Evolutionary conservation across 2,797 vertebrate species (phyloP), one percentile per base, ranked within the genome.

Genomic region (Chelmon rostratus): DNA sequence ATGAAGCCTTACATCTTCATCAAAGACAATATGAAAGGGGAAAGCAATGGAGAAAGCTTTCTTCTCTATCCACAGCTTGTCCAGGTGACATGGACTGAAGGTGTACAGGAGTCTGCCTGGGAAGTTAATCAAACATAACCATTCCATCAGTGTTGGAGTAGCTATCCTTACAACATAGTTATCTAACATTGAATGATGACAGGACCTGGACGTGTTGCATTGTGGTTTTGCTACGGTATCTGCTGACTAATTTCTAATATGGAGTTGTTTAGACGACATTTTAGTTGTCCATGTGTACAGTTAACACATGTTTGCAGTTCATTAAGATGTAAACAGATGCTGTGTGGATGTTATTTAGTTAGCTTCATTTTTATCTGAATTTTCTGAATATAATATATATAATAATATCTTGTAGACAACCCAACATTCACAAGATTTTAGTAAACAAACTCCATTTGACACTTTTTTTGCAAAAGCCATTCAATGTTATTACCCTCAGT

Each of bases 21-120:
- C 95, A 88, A 96, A 97, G 59, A 96, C 88, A 6, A 95, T 81
- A 37, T 95, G 94, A 84, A 96, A 97, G 50, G 94, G 93, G 81
- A 97, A 96, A 2, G 89, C 90, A 35, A 87, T 89, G 82, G 96
- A 97, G 86, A 97, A 96, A 4, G 91, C 83, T 78, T 86, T 86
- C 9, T 89, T 91, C 12, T 96, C 94, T 31, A 95, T 89, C 91
- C 91, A 96, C 83, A 97, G 87, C 57, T 72, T 94, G 38, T 91
- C 78, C 0, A 95, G 95, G 84, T 95, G 96, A 80, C 90, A 57
- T 3, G 93, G 94, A 50, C 70, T 76, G 76, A 95, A 96, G 31
- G 79, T 84, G 71, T 78, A 9, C 9, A 62, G 44, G 18, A 91
- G 64, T 31, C 72, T 85, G 11, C 90, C 95, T 96, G 72, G 40